These are phyloP conservation scores for Thymallus thymallus DNA, from an alignment of 2,113 vertebrate species.

Conservation along the genomic window DNA sequence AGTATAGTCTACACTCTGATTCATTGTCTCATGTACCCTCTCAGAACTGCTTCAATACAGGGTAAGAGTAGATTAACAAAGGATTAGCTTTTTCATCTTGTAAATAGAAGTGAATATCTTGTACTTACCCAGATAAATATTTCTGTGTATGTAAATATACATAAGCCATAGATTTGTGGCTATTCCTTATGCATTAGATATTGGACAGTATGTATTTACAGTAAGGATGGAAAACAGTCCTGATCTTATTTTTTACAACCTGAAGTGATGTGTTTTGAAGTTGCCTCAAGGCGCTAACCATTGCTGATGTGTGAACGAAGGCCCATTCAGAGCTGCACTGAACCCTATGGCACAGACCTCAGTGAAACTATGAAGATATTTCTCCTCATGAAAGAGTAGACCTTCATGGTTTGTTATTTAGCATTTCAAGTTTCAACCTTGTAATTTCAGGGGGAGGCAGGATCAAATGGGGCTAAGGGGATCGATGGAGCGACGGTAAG, in stretches of 20 bases:
- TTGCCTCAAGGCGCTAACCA: background rate
- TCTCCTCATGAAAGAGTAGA: conserved; percentile 7
- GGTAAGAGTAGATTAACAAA: background rate
- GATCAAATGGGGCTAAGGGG: conserved; percentile 60
- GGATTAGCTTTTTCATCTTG: background rate
- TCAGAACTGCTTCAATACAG: conserved; percentile 14
- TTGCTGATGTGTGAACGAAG: background rate
- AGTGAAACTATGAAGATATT: no score
- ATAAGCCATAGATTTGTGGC: no score
- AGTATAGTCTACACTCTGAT: no score
- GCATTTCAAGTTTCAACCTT: conserved; percentile 56
- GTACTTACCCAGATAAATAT: background rate
- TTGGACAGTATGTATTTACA: no score
- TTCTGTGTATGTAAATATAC: no score
- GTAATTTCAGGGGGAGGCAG: conserved; percentile 68
- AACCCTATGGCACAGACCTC: no score
- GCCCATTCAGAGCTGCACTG: background rate
- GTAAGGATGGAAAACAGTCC: no score
- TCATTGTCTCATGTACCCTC: background rate
- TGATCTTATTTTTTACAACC: no score
- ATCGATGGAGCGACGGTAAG: conserved; percentile 31
- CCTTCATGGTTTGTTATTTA: conserved; percentile 35
- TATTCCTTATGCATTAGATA: no score
- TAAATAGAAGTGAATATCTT: background rate
- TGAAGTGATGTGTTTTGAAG: no score